A percentile compares a stretch with the other conserved stretches of the same genome.
Evolutionary conservation across 1,140 invertebrate genomes (phyloP).

Genomic region (Heterodera schachtii): DNA sequence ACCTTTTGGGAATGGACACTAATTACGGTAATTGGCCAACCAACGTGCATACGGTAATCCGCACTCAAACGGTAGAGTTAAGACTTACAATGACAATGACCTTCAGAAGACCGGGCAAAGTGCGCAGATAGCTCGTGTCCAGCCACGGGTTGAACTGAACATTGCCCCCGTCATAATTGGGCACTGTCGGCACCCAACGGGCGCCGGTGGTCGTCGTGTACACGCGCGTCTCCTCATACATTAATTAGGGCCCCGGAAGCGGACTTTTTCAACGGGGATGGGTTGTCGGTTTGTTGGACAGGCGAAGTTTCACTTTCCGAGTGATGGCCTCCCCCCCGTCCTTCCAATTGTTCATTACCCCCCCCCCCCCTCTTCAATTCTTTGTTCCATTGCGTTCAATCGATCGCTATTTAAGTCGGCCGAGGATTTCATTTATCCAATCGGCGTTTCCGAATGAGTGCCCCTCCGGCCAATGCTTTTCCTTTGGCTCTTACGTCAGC

Average conservation of each 20-base stretch:
- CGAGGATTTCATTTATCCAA: too few species aligned
- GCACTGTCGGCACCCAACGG: slow-evolving; percentile 12
- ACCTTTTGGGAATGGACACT: slow-evolving; percentile 33
- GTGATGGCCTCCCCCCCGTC: too few species aligned
- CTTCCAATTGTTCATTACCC: too few species aligned
- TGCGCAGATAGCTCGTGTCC: slow-evolving; percentile 43
- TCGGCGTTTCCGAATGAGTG: too few species aligned
- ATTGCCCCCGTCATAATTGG: slow-evolving; percentile 22
- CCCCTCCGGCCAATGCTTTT: too few species aligned
- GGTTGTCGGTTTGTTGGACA: neutral
- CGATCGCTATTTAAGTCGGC: too few species aligned
- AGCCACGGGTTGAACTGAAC: slow-evolving; percentile 33
- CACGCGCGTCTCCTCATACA: slow-evolving; percentile 40
- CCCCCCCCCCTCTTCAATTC: too few species aligned
- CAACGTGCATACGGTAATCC: neutral
- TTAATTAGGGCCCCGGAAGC: neutral
- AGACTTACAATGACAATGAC: slow-evolving; percentile 48
- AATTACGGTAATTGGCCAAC: neutral
- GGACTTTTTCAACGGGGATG: neutral
- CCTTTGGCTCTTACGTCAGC: too few species aligned
- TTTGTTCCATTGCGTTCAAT: too few species aligned
- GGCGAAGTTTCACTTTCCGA: too few species aligned
- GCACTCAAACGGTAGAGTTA: neutral
- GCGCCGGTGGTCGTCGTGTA: slow-evolving; percentile 40
- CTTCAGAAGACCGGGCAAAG: slow-evolving; percentile 49